Percentiles rank a stretch among this genome's conserved stretches.
These are phyloP conservation scores for Onthophagus taurus DNA, from an alignment of 1,140 invertebrate genomes.

Conservation along the genomic window DNA sequence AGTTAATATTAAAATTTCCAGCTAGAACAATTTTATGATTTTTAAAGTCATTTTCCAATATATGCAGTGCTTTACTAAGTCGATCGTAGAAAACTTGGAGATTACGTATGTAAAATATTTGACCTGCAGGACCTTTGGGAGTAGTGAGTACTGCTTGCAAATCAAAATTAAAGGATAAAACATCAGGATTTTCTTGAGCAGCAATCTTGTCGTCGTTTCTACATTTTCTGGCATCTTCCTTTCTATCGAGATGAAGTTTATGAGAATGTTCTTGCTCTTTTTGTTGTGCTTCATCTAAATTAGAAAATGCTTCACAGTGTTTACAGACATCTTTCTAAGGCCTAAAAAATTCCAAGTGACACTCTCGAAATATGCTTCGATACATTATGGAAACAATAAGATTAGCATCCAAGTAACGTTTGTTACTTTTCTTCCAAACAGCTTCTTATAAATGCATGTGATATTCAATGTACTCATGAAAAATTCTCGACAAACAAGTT, in stretches of 20 bases:
- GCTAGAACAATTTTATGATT: too few species aligned
- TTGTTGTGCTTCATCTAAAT: constrained; percentile 16
- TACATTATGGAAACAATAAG: constrained; percentile 20
- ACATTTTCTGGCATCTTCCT: too few species aligned
- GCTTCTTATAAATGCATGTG: too few species aligned
- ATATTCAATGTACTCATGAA: too few species aligned
- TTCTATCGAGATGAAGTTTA: constrained; percentile 20
- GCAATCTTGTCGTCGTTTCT: too few species aligned
- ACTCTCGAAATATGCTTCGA: constrained; percentile 18
- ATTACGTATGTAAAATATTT: constrained; percentile 38
- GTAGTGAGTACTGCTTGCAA: constrained; percentile 32
- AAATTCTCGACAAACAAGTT: too few species aligned
- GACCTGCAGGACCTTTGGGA: constrained; percentile 29
- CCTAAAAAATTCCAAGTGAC: constrained; percentile 21
- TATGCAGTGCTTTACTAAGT: too few species aligned
- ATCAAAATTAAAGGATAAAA: constrained; percentile 21
- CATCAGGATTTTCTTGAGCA: too few species aligned
- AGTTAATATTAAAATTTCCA: too few species aligned
- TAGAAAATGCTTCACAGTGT: constrained; percentile 16
- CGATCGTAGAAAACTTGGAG: too few species aligned
- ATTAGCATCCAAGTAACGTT: constrained; percentile 15
- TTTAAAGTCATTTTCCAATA: too few species aligned
- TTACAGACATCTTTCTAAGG: constrained; percentile 24
- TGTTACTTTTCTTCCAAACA: constrained; percentile 11
- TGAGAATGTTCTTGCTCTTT: constrained; percentile 10